Evolutionary conservation across 2,888 invertebrate genomes (phyloP).

Genomic region (Lottia gigantea): DNA sequence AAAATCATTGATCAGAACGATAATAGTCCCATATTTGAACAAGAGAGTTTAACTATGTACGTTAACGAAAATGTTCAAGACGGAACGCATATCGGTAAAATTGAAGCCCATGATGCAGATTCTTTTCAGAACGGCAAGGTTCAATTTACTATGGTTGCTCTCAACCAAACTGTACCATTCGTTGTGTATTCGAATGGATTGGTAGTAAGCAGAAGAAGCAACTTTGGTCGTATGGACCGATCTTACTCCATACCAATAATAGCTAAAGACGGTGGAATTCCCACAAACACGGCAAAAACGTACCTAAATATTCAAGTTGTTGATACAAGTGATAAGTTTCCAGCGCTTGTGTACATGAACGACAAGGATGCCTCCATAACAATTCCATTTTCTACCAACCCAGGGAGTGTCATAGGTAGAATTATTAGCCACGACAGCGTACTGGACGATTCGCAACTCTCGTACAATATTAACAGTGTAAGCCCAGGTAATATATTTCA

Average conservation of each 20-base stretch:
- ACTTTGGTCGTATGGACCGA: slow-evolving; percentile 34
- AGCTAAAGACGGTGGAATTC: slow-evolving; percentile 52
- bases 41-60: slow-evolving; percentile 24
- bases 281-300: slow-evolving; percentile 43
- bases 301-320: slow-evolving; percentile 45
- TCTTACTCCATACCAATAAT: slow-evolving; percentile 47
- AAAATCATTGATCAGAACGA: slow-evolving; percentile 34
- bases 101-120: slow-evolving; percentile 29
- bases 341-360: slow-evolving; percentile 50
- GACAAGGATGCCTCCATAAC: slow-evolving; percentile 41
- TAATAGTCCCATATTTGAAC: slow-evolving; percentile 26
- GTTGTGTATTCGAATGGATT: slow-evolving; percentile 25
- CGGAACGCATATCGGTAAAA: slow-evolving; percentile 23
- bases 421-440: slow-evolving; percentile 40
- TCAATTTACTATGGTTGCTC: slow-evolving; percentile 13
- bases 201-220: no score
- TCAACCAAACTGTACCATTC: slow-evolving; percentile 23
- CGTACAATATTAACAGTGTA: slow-evolving; percentile 40
- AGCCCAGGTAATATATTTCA: slow-evolving; percentile 39
- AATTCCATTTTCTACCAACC: slow-evolving; percentile 29
- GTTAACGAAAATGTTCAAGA: slow-evolving; percentile 28
- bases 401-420: slow-evolving; percentile 35
- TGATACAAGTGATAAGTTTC: slow-evolving; percentile 58
- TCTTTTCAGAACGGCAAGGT: slow-evolving; percentile 26
- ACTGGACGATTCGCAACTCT: slow-evolving; percentile 45